These are phyloP conservation scores for Brachionus koreanus DNA, from an alignment of 1,140 invertebrate genomes.

Conservation along the genomic window DNA sequence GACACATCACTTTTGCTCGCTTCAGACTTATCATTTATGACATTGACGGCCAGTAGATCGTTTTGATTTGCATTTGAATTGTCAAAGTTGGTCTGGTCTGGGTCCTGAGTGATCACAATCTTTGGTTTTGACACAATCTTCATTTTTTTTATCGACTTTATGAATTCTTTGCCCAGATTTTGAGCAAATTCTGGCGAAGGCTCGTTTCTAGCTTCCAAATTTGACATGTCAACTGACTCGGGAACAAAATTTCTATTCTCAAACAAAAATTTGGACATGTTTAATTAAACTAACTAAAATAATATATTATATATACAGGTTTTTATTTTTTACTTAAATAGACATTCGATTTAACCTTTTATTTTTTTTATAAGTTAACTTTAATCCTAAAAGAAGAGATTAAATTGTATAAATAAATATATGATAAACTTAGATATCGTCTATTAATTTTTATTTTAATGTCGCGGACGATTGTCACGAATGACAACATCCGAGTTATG, in stretches of 20 bases:
- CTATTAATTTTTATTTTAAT: conserved; percentile 2
- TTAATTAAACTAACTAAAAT: background rate
- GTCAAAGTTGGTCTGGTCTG: background rate
- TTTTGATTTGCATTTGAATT: background rate
- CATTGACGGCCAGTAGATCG: background rate
- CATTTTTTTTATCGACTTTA: conserved; percentile 23
- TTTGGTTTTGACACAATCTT: background rate
- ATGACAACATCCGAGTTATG: background rate
- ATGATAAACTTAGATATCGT: conserved; percentile 7
- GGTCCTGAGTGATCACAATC: background rate
- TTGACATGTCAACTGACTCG: background rate
- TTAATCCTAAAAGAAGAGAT: conserved; percentile 25
- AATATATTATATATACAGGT: background rate
- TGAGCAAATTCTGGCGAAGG: background rate
- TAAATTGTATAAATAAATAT: background rate
- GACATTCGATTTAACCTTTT: background rate
- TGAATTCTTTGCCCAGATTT: background rate
- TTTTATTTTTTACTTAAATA: background rate
- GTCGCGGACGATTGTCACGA: background rate
- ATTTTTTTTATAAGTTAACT: background rate
- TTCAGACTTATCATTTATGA: background rate
- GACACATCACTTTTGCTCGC: background rate
- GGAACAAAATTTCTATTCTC: conserved; percentile 3
- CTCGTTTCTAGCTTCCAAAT: background rate
- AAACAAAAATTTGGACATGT: background rate